These are phyloP conservation scores for Cyanocitta stelleri DNA, from an alignment of 2,113 vertebrate species.

Conservation along the genomic window DNA sequence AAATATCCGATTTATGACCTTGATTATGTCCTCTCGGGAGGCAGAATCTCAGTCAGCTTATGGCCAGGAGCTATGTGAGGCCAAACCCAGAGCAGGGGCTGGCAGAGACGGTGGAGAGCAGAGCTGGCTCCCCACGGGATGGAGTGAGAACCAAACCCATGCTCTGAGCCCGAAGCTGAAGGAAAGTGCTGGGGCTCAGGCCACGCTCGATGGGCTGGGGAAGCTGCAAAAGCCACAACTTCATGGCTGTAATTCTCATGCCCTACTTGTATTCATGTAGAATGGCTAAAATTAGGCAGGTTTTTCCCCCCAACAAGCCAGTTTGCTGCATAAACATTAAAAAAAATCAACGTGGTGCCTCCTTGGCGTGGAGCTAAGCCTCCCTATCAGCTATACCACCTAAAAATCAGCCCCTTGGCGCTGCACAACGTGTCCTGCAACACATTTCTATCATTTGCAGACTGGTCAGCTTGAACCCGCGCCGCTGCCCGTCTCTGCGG, in stretches of 20 bases:
- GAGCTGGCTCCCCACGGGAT: too few species aligned
- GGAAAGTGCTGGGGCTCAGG: neutral
- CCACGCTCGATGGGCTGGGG: accelerated
- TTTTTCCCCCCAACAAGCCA: accelerated
- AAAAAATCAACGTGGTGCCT: neutral
- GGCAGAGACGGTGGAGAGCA: neutral
- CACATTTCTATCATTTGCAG: neutral
- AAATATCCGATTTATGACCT: neutral
- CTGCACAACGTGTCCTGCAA: neutral
- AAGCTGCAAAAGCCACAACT: neutral
- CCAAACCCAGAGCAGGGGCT: neutral
- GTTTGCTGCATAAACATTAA: neutral
- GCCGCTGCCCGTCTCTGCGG: neutral
- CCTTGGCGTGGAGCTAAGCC: neutral
- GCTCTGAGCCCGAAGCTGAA: neutral
- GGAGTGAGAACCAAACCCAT: accelerated
- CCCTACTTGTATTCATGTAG: accelerated
- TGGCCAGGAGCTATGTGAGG: neutral
- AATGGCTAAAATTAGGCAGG: neutral
- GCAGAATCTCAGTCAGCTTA: neutral
- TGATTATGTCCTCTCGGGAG: neutral
- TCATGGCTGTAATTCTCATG: neutral
- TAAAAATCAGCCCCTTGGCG: neutral
- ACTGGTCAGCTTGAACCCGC: neutral
- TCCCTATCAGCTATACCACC: neutral